Evolutionary conservation across 2,113 vertebrate genomes (phyloP).

Genomic region (Hippocampus barbouri): DNA sequence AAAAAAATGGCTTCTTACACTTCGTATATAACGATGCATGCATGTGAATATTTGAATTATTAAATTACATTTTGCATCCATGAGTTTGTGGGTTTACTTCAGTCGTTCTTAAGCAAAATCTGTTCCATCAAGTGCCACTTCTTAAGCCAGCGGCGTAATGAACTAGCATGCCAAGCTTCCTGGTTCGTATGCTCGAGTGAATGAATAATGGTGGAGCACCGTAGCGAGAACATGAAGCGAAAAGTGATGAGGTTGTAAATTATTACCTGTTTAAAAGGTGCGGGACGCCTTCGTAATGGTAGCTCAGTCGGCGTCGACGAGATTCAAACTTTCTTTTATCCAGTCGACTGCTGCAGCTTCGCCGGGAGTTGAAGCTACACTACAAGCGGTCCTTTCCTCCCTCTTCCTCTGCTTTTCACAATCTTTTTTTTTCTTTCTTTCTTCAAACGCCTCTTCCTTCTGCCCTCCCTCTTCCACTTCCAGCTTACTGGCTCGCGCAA

Average conservation of each 20-base stretch:
- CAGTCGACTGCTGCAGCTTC: slow-evolving; percentile 52
- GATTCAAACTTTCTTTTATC: slow-evolving; percentile 56
- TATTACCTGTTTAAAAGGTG: slow-evolving; percentile 64
- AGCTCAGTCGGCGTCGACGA: slow-evolving; percentile 57
- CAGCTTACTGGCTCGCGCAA: slow-evolving; percentile 52
- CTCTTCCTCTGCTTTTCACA: slow-evolving; percentile 40
- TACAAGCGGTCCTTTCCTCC: slow-evolving; percentile 46
- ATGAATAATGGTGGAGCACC: slow-evolving; percentile 12
- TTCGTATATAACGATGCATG: not conserved
- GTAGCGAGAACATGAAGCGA: not conserved
- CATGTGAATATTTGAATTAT: not conserved
- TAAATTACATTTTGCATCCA: not conserved
- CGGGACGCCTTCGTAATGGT: slow-evolving; percentile 52
- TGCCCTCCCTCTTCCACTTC: slow-evolving; percentile 55
- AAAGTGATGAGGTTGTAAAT: not conserved
- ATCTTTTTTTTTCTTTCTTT: slow-evolving; percentile 29
- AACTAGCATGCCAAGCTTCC: slow-evolving; percentile 46
- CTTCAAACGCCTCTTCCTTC: slow-evolving; percentile 14
- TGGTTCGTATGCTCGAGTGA: slow-evolving; percentile 48
- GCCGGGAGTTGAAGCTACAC: slow-evolving; percentile 50
- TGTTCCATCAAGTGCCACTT: slow-evolving; percentile 20
- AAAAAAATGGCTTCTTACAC: not conserved
- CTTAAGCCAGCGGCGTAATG: slow-evolving; percentile 24
- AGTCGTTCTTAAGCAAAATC: not conserved
- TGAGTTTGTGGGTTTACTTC: not conserved